Percentiles rank a stretch among this genome's conserved stretches.
phyloP scores from a whole-genome alignment of 2,888 invertebrate genomes.

The Hypomecis punctinalis region DNA sequence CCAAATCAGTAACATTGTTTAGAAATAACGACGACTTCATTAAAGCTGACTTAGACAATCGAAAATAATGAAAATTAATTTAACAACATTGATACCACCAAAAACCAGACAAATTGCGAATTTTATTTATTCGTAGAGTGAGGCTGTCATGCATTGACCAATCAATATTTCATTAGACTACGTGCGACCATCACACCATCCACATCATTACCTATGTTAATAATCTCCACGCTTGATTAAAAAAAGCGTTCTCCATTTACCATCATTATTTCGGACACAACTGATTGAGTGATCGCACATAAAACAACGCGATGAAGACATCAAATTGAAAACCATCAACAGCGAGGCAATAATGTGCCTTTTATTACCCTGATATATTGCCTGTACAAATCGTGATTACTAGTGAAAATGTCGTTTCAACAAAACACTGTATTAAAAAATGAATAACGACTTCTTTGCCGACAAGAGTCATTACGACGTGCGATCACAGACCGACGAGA shows the following conservation, averaged over 20 bases:
- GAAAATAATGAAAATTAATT: too few relatives aligned
- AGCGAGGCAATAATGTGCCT: conserved; percentile 68
- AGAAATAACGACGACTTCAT: too few relatives aligned
- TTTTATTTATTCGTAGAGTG: neutral
- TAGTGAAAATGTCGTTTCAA: conserved; percentile 84
- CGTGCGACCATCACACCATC: conserved; percentile 21
- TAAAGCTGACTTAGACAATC: too few relatives aligned
- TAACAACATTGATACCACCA: too few relatives aligned
- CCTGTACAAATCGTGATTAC: conserved; percentile 81
- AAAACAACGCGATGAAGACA: conserved; percentile 69
- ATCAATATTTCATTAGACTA: conserved; percentile 14
- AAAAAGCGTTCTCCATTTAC: conserved; percentile 45
- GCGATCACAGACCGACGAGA: conserved; percentile 75
- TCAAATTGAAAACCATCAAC: conserved; percentile 81
- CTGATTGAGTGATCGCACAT: conserved; percentile 55
- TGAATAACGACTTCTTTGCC: conserved; percentile 83
- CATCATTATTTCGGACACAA: conserved; percentile 44
- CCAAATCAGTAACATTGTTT: too few relatives aligned
- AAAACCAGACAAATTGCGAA: too few relatives aligned
- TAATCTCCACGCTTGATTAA: conserved; percentile 45
- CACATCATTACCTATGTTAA: conserved; percentile 42
- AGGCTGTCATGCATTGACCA: neutral
- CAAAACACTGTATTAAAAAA: conserved; percentile 84
- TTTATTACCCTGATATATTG: conserved; percentile 81
- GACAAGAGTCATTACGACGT: conserved; percentile 77